These are phyloP conservation scores for Cheilosia grossa DNA, from an alignment of 2,888 invertebrate species.

Conservation along the genomic window DNA sequence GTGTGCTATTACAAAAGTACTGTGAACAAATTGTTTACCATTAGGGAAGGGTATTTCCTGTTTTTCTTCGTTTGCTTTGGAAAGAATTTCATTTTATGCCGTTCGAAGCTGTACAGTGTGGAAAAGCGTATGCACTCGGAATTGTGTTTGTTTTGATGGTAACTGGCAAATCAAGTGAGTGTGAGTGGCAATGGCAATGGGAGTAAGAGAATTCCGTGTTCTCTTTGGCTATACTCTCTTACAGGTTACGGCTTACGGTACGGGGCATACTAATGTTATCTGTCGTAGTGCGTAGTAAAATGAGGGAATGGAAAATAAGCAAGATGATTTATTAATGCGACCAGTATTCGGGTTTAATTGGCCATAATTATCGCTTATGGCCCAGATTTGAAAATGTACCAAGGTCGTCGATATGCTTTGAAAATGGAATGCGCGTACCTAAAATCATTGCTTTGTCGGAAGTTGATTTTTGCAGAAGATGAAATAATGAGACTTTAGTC, in stretches of 20 bases:
- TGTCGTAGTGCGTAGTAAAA: neutral
- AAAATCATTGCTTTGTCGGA: neutral
- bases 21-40: slow-evolving; percentile 61
- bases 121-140: slow-evolving; percentile 2
- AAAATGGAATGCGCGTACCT: neutral
- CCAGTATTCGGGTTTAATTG: slow-evolving; percentile 34
- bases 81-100: neutral
- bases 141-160: slow-evolving; percentile 1
- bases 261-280: slow-evolving; percentile 6
- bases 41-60: slow-evolving; percentile 57
- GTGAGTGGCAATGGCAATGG: neutral
- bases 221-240: neutral
- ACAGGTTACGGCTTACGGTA: too few relatives aligned
- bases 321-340: slow-evolving; percentile 40
- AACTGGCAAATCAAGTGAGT: slow-evolving; percentile 24
- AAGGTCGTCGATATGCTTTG: slow-evolving; percentile 14
- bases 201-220: neutral
- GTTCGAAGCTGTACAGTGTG: neutral
- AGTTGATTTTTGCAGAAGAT: too few relatives aligned
- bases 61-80: slow-evolving; percentile 4
- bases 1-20: slow-evolving; percentile 53
- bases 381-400: slow-evolving; percentile 9
- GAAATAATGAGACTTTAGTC: too few relatives aligned
- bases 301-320: slow-evolving; percentile 12
- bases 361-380: slow-evolving; percentile 17